A percentile compares a stretch with the other conserved stretches of the same genome.
Conservation (phyloP, 2,888 invertebrate species). For the Choristoneura rosaceana region DNA sequence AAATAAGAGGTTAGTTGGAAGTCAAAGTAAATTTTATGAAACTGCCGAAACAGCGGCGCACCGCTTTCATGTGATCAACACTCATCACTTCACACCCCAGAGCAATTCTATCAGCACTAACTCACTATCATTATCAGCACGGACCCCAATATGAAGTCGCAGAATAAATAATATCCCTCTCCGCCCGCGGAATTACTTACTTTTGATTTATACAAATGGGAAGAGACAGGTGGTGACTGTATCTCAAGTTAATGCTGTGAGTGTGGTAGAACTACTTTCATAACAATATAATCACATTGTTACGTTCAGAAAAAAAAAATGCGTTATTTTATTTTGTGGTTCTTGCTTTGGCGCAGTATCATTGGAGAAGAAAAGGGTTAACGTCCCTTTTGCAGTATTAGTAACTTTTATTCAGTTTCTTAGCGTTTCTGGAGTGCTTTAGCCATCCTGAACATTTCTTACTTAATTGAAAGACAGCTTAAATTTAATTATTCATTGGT, state of each 20-base stretch:
- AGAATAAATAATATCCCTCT: constrained; percentile 25
- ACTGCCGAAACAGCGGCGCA: neutral
- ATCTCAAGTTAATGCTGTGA: neutral
- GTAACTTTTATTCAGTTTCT: too few relatives aligned
- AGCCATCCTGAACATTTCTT: too few relatives aligned
- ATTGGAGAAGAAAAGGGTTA: too few relatives aligned
- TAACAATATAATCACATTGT: too few relatives aligned
- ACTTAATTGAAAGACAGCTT: too few relatives aligned
- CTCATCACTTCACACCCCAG: neutral
- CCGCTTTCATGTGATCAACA: neutral
- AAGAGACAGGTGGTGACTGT: constrained; percentile 10
- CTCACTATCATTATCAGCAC: constrained; percentile 20
- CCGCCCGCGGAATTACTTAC: constrained; percentile 9
- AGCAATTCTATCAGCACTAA: constrained; percentile 12
- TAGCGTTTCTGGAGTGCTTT: too few relatives aligned
- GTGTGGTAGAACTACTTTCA: too few relatives aligned
- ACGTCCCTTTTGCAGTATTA: too few relatives aligned
- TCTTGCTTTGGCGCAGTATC: too few relatives aligned
- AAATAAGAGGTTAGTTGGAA: neutral
- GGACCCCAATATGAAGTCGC: neutral
- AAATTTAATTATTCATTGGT: too few relatives aligned
- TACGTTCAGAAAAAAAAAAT: too few relatives aligned
- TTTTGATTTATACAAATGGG: constrained; percentile 32
- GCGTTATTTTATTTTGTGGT: too few relatives aligned
- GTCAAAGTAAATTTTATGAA: neutral